Evolutionary conservation across 1,140 invertebrate genomes (phyloP), one percentile per base, ranked within the genome.

Genomic region (Cyclargus thomasi): DNA sequence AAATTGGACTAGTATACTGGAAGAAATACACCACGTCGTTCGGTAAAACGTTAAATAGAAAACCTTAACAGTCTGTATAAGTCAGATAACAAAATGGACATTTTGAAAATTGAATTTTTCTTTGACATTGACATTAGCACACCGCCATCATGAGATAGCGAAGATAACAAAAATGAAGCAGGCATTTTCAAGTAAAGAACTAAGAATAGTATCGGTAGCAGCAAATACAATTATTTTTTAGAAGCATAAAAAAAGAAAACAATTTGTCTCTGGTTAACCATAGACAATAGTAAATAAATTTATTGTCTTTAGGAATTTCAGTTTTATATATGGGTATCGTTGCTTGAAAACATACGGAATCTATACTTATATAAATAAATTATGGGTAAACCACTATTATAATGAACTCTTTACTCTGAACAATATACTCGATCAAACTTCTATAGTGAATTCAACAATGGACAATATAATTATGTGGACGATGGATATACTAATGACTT

Each of bases 271-370:
- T 59, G 17, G 55, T 21, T 18, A 59, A 59, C 55, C 55, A 59
- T 59, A 59, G 55, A 59, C 20, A 21, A 10, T 59, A 7, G 18
- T 55, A 55, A 55, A 55, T 59, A 20, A 59, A 59, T 20, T 59
- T 59, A 59, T 59, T 59, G 55, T 59, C 55, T 59, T 59, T 22
- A 59, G 55, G 55, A 59, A 59, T 59, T 59, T 20, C 18, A 59
- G 55, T 59, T 55, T 29, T 29, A 29, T 29, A 29, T 53, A 59
- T 59, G 55, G 55, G 55, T 21, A 59, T 59, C 55, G 55, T 22
- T 59, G 55, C 55, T 59, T 59, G 18, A 18, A 20, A 59, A 59
- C 17, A 21, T 59, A 20, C 10, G 18, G 55, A 20, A 7, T 22
- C 1, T 59, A 20, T 20, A 18, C 1, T 59, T 21, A 21, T 10